These are phyloP conservation scores for Platycnemis pennipes DNA, from an alignment of 2,888 invertebrate species.

Conservation along the genomic window DNA sequence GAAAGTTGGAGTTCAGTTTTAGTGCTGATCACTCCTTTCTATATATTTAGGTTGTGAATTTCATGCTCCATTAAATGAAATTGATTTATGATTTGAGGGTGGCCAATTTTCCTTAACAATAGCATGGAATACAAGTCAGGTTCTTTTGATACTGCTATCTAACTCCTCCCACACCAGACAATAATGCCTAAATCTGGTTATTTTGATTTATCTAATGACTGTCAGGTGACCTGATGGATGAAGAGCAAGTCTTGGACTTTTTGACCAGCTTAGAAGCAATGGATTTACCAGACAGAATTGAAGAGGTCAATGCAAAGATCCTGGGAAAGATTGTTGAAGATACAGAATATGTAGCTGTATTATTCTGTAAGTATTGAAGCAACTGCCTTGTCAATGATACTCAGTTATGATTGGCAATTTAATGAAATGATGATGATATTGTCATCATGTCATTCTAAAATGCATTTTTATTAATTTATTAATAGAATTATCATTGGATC, in stretches of 20 bases:
- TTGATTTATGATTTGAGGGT: not conserved
- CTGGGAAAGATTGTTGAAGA: constrained; percentile 94
- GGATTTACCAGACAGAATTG: constrained; percentile 96
- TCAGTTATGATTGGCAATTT: not conserved
- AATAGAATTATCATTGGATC: too few relatives aligned
- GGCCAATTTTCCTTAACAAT: too few relatives aligned
- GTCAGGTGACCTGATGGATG: constrained; percentile 96
- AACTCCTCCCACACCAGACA: too few relatives aligned
- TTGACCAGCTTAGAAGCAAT: constrained; percentile 96
- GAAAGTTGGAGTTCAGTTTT: too few relatives aligned
- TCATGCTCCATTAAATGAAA: not conserved
- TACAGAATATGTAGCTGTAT: constrained; percentile 94
- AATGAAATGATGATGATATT: not conserved
- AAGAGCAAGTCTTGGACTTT: constrained; percentile 95
- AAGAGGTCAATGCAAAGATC: constrained; percentile 96
- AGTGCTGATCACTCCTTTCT: not conserved
- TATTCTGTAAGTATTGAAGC: constrained; percentile 91
- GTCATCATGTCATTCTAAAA: too few relatives aligned
- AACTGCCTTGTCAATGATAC: not conserved
- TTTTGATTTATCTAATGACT: constrained; percentile 70
- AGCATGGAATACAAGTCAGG: not conserved
- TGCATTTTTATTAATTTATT: too few relatives aligned
- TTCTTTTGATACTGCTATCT: too few relatives aligned
- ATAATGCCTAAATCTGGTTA: not conserved
- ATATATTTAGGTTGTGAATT: not conserved